Base-by-base conservation (phyloP, 2,797 vertebrate species). In the Takifugu rubripes region DNA sequence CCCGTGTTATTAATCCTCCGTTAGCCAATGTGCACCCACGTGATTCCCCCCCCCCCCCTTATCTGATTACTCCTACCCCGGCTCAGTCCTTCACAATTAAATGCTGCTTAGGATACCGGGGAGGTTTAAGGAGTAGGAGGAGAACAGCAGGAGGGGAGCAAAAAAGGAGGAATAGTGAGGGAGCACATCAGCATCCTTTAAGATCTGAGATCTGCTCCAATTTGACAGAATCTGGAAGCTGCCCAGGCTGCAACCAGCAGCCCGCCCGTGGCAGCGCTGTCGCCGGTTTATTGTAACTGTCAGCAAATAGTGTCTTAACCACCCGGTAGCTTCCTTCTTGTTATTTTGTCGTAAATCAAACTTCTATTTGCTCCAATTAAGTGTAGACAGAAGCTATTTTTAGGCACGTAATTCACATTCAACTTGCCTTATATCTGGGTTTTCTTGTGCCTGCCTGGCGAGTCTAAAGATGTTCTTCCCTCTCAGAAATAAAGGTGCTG, bases 41-140 rank as follows among this genome's bases (percentile, higher is more conserved):
- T 90, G 86, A 88, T 75, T 72, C 68, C 61, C 60, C 64, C 10
- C 21, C 17, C 46, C 3, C 77, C 82, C 81, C 85, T 89, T 83
- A 88, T 91, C 89, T 88, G 88, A 91, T 91, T 89, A 89, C 88
- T 87, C 84, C 84, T 85, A 86, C 74, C 68, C 74, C 72, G 27
- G 87, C 80, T 90, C 86, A 88, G 82, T 74, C 84, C 68, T 62
- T 80, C 66, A 87, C 89, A 90, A 91, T 92, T 91, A 92, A 90
- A 88, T 81, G 71, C 74, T 86, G 88, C 88, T 83, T 74, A 78
- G 76, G 80, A 83, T 82, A 85, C 81, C 77, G 78, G 80, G 78
- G 71, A 71, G 74, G 72, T 72, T 81, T 79, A 71, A 74, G 58
- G 63, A 68, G 72, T 60, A 64, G 51, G 60, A 70, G 70, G 81